Conservation (phyloP, 2,113 vertebrate species). For the Vulpes lagopus region DNA sequence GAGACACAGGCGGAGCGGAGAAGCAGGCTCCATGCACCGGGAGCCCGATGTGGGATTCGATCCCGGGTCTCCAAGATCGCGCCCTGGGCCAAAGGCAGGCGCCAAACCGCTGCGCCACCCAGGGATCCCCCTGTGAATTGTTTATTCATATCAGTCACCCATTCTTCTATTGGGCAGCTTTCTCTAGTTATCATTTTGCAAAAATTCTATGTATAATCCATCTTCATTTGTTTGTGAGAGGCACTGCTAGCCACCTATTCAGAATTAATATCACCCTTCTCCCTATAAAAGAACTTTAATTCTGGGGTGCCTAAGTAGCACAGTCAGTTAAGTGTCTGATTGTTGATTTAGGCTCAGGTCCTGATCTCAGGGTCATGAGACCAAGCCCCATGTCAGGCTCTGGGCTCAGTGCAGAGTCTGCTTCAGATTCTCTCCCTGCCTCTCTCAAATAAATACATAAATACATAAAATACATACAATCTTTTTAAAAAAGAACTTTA, state of each 20-base stretch:
- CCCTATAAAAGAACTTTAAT: background rate
- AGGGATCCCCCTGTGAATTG: background rate
- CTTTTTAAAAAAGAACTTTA: background rate
- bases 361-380: background rate
- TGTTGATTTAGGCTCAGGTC: background rate
- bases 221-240: background rate
- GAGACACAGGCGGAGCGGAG: too few species aligned
- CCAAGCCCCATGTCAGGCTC: background rate
- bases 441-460: background rate
- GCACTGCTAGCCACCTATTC: background rate
- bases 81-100: too few species aligned
- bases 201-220: background rate
- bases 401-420: background rate
- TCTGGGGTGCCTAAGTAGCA: background rate
- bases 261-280: background rate
- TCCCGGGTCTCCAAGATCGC: too few species aligned
- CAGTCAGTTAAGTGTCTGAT: background rate
- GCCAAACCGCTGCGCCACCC: too few species aligned
- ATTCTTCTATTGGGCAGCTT: background rate
- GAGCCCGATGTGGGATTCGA: too few species aligned
- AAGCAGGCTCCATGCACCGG: too few species aligned
- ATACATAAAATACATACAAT: background rate
- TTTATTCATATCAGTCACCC: background rate
- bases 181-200: background rate
- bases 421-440: background rate